Evolutionary conservation across 2,113 vertebrate genomes (phyloP).

Genomic region (Hyaena hyaena): DNA sequence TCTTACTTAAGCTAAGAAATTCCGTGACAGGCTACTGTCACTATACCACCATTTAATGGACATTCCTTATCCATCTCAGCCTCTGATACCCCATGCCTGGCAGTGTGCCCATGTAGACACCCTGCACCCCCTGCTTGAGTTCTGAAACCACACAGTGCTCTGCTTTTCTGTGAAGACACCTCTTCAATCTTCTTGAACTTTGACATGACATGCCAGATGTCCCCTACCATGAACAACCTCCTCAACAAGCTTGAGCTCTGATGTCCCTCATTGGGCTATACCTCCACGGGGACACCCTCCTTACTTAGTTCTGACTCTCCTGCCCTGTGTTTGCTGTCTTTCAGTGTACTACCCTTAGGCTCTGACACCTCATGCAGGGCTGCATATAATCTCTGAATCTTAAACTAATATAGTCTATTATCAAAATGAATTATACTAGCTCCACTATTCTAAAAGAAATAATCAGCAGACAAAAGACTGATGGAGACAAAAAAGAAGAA

Average conservation of each 20-base stretch:
- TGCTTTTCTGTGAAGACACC: neutral
- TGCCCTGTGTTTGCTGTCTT: too few relatives aligned
- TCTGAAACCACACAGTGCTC: neutral
- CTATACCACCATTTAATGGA: too few relatives aligned
- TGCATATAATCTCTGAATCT: too few relatives aligned
- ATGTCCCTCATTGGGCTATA: neutral
- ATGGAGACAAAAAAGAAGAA: neutral
- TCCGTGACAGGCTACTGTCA: neutral
- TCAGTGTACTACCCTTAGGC: neutral
- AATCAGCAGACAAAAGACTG: neutral
- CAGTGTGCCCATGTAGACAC: neutral
- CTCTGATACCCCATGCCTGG: neutral
- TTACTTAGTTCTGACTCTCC: neutral
- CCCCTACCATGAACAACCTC: neutral
- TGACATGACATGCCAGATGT: too few relatives aligned
- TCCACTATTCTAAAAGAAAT: neutral
- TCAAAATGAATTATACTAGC: neutral
- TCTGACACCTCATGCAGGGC: neutral
- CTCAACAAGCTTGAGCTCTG: neutral
- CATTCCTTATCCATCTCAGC: neutral
- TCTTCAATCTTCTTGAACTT: neutral
- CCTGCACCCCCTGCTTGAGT: neutral
- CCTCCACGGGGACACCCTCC: neutral
- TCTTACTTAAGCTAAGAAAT: neutral
- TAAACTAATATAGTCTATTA: neutral